These are phyloP conservation scores for Aphelenchoides besseyi DNA, from an alignment of 1,140 invertebrate genomes.

Conservation along the genomic window DNA sequence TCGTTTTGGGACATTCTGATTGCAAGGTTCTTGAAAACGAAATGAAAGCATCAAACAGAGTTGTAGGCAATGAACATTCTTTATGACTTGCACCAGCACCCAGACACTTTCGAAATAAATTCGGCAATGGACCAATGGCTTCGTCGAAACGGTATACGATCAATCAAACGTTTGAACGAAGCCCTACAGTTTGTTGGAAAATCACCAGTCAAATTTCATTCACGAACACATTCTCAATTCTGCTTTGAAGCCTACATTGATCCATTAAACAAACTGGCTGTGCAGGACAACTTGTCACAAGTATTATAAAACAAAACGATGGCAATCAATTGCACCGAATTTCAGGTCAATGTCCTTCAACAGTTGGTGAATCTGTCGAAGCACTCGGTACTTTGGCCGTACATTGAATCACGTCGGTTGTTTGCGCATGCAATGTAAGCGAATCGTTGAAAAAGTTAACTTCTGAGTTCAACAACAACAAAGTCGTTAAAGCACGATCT, in stretches of 20 bases:
- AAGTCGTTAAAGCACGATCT: too few relatives aligned
- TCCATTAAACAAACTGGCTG: constrained; percentile 79
- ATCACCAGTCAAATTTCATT: not conserved
- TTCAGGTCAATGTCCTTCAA: constrained; percentile 84
- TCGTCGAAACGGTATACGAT: constrained; percentile 76
- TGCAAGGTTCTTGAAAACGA: constrained; percentile 70
- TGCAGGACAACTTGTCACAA: constrained; percentile 88
- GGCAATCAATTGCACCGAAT: too few relatives aligned
- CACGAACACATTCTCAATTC: constrained; percentile 64
- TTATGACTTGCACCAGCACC: constrained; percentile 75
- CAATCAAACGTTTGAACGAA: constrained; percentile 76
- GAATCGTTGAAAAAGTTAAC: too few relatives aligned
- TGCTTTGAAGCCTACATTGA: constrained; percentile 89
- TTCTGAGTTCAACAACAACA: too few relatives aligned
- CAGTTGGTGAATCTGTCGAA: constrained; percentile 87
- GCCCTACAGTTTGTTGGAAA: constrained; percentile 58
- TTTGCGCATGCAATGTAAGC: constrained; percentile 80
- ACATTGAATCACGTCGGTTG: constrained; percentile 75
- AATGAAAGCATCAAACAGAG: not conserved
- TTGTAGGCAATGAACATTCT: constrained; percentile 79
- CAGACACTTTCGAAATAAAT: constrained; percentile 74
- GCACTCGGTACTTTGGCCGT: constrained; percentile 80
- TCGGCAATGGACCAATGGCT: constrained; percentile 84
- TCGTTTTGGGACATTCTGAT: constrained; percentile 92
- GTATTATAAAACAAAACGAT: too few relatives aligned